Evolutionary conservation across 2,113 vertebrate genomes (phyloP).

Genomic region (Sphyrna mokarran): DNA sequence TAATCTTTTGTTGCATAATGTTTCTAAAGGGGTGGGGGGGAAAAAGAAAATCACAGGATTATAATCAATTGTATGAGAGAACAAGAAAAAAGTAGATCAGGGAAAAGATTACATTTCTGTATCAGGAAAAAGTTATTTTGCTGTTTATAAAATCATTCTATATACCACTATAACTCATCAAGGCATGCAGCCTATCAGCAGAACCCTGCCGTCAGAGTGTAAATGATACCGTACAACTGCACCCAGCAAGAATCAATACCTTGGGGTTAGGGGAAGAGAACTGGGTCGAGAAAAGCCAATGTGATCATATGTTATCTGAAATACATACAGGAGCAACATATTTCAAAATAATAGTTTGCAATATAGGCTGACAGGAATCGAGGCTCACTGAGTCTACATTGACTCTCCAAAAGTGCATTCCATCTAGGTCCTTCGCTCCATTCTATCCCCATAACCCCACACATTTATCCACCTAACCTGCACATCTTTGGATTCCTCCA

Average conservation of each 20-base stretch:
- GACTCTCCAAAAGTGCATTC: too few species aligned
- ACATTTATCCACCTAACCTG: too few species aligned
- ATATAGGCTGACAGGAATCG: not conserved
- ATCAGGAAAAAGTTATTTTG: not conserved
- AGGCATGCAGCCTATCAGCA: not conserved
- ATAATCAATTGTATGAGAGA: not conserved
- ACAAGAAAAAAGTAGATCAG: not conserved
- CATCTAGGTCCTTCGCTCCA: too few species aligned
- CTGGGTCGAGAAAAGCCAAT: not conserved
- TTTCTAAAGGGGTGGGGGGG: too few species aligned
- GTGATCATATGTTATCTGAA: not conserved
- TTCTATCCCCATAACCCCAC: too few species aligned
- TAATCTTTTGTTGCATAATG: not conserved
- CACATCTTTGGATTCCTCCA: not conserved
- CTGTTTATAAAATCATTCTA: not conserved
- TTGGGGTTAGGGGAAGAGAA: not conserved
- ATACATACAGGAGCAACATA: not conserved
- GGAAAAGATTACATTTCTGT: not conserved
- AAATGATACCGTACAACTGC: not conserved
- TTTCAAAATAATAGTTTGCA: not conserved
- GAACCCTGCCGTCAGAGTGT: not conserved
- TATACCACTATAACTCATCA: not conserved
- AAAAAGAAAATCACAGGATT: not conserved
- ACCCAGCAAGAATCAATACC: not conserved
- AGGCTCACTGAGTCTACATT: too few species aligned